These are phyloP conservation scores for Erpetoichthys calabaricus DNA, from an alignment of 2,797 vertebrate genomes.

Conservation along the genomic window DNA sequence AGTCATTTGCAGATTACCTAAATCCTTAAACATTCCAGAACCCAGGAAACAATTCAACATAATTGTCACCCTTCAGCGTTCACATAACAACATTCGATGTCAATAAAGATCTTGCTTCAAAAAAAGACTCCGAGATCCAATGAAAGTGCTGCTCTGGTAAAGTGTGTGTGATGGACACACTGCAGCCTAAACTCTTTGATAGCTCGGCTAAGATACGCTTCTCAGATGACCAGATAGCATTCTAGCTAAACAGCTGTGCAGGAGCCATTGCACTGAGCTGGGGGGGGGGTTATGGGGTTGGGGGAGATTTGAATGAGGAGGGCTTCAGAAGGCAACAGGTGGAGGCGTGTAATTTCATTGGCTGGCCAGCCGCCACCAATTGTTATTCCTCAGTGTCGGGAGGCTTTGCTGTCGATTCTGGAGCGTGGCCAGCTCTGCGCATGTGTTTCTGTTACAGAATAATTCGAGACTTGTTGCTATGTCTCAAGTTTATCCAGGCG, in stretches of 20 bases:
- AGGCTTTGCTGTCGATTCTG: slow-evolving; percentile 10
- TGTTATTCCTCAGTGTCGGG: slow-evolving; percentile 9
- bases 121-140: no score
- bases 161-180: no score
- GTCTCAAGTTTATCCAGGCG: slow-evolving; percentile 21
- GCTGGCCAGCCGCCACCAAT: slow-evolving; percentile 18
- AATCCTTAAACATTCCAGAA: no score
- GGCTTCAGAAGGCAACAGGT: no score
- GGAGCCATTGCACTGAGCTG: slow-evolving; percentile 7
- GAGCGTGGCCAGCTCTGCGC: neutral
- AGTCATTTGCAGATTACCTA: no score
- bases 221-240: slow-evolving; percentile 41
- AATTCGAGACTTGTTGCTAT: slow-evolving; percentile 16
- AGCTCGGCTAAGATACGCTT: slow-evolving; percentile 33
- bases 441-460: slow-evolving; percentile 12
- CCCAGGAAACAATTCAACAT: no score
- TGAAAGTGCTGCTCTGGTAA: no score
- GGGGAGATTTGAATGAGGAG: no score
- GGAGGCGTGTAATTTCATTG: slow-evolving; percentile 22
- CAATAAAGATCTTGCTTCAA: no score
- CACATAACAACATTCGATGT: no score
- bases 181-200: slow-evolving; percentile 28
- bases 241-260: slow-evolving; percentile 33
- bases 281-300: no score
- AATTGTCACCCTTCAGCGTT: no score